Conservation (phyloP, 2,888 invertebrate species). For the Idaea straminata region DNA sequence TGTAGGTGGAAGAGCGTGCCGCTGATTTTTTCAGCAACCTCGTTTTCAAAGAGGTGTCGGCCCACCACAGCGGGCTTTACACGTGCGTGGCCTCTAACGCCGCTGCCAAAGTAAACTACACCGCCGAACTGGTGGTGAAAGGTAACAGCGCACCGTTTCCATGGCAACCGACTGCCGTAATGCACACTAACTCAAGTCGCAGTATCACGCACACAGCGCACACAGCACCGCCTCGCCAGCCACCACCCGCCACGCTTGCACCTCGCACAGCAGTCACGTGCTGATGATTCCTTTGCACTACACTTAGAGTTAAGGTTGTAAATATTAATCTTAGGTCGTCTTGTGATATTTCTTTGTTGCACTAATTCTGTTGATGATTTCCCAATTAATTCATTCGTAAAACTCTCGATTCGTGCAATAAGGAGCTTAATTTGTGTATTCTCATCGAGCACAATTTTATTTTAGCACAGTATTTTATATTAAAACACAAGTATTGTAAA, state of each 20-base stretch:
- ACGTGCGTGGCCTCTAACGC: conserved; percentile 87
- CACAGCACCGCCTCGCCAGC: conserved; percentile 36
- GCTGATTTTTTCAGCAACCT: conserved; percentile 88
- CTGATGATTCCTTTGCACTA: conserved; percentile 1
- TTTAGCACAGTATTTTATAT: conserved; percentile 30
- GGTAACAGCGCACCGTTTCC: conserved; percentile 68
- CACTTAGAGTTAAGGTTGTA: background rate
- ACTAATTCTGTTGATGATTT: background rate
- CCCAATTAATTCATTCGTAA: background rate
- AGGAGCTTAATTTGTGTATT: conserved; percentile 9
- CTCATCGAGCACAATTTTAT: conserved; percentile 32
- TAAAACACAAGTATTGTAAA: conserved; percentile 23
- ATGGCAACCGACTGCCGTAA: conserved; percentile 19
- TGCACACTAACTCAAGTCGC: conserved; percentile 2
- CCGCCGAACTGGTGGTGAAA: conserved; percentile 87
- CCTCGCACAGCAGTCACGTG: conserved; percentile 18
- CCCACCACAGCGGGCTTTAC: conserved; percentile 86
- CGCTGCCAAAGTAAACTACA: conserved; percentile 86
- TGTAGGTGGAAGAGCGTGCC: conserved; percentile 84
- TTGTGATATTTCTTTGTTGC: background rate
- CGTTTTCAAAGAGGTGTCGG: conserved; percentile 87
- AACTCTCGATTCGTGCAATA: conserved; percentile 16
- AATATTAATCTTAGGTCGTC: background rate
- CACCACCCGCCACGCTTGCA: conserved; percentile 29
- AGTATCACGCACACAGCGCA: conserved; percentile 40